These are phyloP conservation scores for Psammodynastes pulverulentus DNA, from an alignment of 2,113 vertebrate genomes.

Conservation along the genomic window DNA sequence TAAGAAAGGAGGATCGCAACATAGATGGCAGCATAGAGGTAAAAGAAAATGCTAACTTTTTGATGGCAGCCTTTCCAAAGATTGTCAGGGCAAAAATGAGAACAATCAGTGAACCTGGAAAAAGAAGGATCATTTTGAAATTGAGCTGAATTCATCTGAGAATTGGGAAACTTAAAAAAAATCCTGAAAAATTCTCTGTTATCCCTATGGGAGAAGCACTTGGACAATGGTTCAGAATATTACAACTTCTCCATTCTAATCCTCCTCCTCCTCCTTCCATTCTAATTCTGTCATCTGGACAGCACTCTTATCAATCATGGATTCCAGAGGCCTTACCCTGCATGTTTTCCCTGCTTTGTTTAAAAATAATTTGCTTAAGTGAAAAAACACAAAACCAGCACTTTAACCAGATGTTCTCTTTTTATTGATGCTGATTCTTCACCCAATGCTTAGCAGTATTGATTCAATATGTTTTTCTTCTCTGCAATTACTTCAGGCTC, in stretches of 20 bases:
- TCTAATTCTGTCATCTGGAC: neutral
- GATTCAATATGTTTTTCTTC: slow-evolving; percentile 1
- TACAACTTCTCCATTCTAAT: neutral
- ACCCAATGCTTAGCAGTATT: slow-evolving; percentile 6
- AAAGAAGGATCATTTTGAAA: neutral
- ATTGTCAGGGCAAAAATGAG: neutral
- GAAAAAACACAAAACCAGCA: neutral
- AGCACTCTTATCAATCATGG: neutral
- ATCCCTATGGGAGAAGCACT: neutral
- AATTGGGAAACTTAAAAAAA: neutral
- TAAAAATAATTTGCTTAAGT: neutral
- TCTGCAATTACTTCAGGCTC: slow-evolving; percentile 26
- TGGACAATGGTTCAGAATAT: neutral
- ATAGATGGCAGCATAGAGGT: neutral
- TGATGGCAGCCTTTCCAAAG: neutral
- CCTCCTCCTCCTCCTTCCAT: neutral
- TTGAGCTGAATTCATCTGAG: neutral
- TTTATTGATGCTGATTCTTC: slow-evolving; percentile 9
- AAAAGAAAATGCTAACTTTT: neutral
- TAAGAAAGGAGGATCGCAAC: neutral
- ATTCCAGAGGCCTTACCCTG: neutral
- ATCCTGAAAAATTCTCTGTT: neutral
- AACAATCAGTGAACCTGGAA: neutral
- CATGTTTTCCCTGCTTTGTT: neutral
- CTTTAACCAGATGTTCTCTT: slow-evolving; percentile 8